phyloP scores from a whole-genome alignment of 2,797 vertebrate species.

The Dermochelys coriacea region DNA sequence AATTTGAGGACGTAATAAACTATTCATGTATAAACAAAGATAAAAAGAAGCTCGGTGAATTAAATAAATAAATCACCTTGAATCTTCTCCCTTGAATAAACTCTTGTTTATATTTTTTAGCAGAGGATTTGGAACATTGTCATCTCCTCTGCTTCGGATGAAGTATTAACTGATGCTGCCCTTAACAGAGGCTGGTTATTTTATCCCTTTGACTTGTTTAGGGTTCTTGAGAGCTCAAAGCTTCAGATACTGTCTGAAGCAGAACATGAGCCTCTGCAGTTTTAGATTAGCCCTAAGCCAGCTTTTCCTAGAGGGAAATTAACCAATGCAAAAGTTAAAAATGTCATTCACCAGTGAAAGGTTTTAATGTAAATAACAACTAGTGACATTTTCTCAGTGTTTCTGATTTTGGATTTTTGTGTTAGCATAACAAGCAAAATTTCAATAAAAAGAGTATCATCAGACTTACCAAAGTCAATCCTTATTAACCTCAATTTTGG shows the following conservation, averaged over 20 bases:
- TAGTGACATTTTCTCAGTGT: slow-evolving; percentile 57
- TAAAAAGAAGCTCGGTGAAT: neutral
- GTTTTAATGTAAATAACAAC: slow-evolving; percentile 55
- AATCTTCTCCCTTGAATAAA: neutral
- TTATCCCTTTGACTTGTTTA: slow-evolving; percentile 9
- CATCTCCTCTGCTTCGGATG: slow-evolving; percentile 12
- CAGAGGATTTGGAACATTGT: neutral
- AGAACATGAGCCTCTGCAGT: slow-evolving; percentile 16
- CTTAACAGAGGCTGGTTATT: neutral
- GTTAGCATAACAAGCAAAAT: neutral
- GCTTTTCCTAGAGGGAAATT: slow-evolving; percentile 4
- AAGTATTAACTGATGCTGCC: neutral
- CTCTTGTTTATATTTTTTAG: slow-evolving; percentile 8
- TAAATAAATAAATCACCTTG: neutral
- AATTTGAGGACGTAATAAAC: neutral
- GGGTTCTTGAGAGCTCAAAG: neutral
- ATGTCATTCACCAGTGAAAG: slow-evolving; percentile 20
- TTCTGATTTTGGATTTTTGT: neutral
- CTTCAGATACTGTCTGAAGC: neutral
- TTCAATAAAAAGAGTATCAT: slow-evolving; percentile 7
- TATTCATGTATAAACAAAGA: neutral
- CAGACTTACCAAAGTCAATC: slow-evolving; percentile 37
- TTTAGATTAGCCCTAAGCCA: neutral
- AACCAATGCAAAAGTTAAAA: slow-evolving; percentile 53
- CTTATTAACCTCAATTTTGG: slow-evolving; percentile 6